Evolutionary conservation across 2,888 invertebrate species (phyloP), one percentile per base, ranked within the genome.

Genomic region (Pteria penguin): DNA sequence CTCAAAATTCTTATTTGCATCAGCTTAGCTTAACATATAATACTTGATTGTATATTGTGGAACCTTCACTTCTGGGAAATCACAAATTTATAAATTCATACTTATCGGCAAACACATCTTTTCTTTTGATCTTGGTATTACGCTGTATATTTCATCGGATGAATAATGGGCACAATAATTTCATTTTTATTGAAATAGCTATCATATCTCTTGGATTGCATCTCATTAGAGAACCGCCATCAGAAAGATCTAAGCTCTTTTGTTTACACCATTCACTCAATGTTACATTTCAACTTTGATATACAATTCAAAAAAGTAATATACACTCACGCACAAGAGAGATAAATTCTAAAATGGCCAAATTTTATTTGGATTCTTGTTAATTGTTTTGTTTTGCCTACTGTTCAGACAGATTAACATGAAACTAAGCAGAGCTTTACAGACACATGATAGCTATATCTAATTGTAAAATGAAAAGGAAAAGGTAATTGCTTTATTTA

Each of bases 81-180:
- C 73, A 73, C n/a, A 67, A 67, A 73, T 73, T 73, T 73, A 73
- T 73, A 73, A 73, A 73, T 73, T 73, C 73, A 67, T 61, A 55
- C 67, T 36, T 65, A 67, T 73, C 67, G 5, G 32, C 67, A 67
- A 61, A 60, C 26, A 27, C 29, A 45, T 58, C 58, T 67, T 45
- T 67, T 57, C 60, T 60, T 73, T 67, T 67, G 67, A 67, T 67
- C 67, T 67, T 36, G 5, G 45, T 36, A 36, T 11, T 36, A 36
- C 45, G 14, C 45, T 36, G 14, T 36, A 36, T 36, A 11, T 36
- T 14, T 36, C 45, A 11, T 36, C 14, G 8, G 45, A 36, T 14
- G n/a, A n/a, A 36, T 36, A 11, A 36, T 36, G 45, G 45, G 8
- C 45, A 36, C 45, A 14, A 5, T 36, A 14, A 36, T 36, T 11